Evolutionary conservation across 2,797 vertebrate species (phyloP).

Genomic region (Tiaroga cobitis): DNA sequence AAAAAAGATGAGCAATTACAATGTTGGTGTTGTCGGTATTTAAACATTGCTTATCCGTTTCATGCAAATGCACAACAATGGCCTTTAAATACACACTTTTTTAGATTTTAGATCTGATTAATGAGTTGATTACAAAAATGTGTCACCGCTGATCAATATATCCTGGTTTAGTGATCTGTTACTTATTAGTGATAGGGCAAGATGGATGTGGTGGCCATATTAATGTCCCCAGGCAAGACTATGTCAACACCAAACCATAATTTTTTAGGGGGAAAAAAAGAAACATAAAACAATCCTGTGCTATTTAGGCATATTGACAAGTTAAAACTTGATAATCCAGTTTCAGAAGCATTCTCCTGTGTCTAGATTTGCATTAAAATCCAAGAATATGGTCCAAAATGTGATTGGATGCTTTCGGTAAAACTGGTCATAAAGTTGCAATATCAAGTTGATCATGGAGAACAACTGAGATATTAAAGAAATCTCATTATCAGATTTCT

Average conservation of each 20-base stretch:
- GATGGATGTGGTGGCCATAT: constrained; percentile 58
- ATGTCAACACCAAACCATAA: constrained; percentile 55
- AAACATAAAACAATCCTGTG: neutral
- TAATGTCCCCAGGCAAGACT: constrained; percentile 60
- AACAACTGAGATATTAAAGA: neutral
- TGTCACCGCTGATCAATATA: constrained; percentile 65
- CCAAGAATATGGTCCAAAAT: neutral
- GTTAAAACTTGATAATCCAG: neutral
- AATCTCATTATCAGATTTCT: neutral
- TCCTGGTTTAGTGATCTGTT: constrained; percentile 37
- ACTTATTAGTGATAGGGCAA: constrained; percentile 61
- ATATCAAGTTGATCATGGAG: neutral
- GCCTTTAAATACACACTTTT: neutral
- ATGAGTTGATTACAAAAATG: constrained; percentile 64
- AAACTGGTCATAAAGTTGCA: neutral
- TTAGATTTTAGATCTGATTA: constrained; percentile 67
- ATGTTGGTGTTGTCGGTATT: neutral
- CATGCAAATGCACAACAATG: neutral
- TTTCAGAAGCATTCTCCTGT: neutral
- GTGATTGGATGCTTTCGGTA: neutral
- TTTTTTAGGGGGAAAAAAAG: neutral
- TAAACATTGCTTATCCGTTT: neutral
- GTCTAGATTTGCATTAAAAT: neutral
- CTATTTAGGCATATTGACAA: neutral
- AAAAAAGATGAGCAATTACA: neutral